phyloP scores from a whole-genome alignment of 2,888 invertebrate genomes.

The Ochropacha duplaris region DNA sequence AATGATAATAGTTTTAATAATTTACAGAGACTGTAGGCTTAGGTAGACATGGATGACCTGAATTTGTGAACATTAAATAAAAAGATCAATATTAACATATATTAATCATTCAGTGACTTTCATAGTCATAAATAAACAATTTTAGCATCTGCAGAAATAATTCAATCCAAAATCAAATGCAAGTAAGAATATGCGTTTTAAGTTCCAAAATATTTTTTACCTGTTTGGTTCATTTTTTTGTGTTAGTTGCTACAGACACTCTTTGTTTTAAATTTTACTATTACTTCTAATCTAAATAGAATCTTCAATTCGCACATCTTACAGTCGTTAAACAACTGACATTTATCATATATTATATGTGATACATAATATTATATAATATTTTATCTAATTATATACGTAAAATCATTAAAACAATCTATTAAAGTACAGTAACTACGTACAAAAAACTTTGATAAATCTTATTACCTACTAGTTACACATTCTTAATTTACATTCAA shows the following conservation, averaged over 20 bases:
- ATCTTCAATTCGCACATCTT: neutral
- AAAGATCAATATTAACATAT: too few species aligned
- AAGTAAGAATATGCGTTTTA: too few species aligned
- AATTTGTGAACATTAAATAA: too few species aligned
- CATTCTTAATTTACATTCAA: constrained; percentile 16
- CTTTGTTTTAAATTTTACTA: neutral
- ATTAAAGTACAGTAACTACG: constrained; percentile 30
- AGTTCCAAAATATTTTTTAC: constrained; percentile 11
- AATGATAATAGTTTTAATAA: neutral
- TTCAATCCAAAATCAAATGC: too few species aligned
- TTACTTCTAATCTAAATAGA: neutral
- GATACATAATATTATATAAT: constrained; percentile 34
- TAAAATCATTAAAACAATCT: constrained; percentile 30
- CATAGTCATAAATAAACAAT: too few species aligned
- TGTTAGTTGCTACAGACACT: neutral
- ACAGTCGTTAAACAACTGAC: constrained; percentile 30
- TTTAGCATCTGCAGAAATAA: too few species aligned
- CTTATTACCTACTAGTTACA: constrained; percentile 22
- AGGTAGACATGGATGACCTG: too few species aligned
- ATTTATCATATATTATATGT: constrained; percentile 11
- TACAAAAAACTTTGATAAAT: constrained; percentile 31
- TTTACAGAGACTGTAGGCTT: too few species aligned
- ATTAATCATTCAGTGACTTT: too few species aligned
- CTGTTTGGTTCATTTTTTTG: neutral
- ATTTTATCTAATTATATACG: constrained; percentile 35